Evolutionary conservation across 1,140 invertebrate genomes (phyloP).

Genomic region (Copidosoma floridanum): DNA sequence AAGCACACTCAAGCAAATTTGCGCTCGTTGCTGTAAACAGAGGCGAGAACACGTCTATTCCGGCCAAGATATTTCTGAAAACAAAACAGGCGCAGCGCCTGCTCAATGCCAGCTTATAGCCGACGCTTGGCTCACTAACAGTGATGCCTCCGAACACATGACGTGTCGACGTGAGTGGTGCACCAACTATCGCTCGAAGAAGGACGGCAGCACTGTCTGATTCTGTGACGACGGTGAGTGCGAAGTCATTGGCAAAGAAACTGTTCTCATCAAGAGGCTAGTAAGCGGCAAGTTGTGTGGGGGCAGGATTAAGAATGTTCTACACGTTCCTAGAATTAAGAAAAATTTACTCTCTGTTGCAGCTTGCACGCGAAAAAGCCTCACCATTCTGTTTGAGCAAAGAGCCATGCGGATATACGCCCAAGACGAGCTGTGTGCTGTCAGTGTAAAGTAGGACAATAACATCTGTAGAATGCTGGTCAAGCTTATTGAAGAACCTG

Average conservation of each 20-base stretch:
- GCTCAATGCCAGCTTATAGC: neutral
- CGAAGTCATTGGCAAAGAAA: constrained; percentile 11
- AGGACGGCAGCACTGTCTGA: neutral
- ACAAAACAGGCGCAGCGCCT: neutral
- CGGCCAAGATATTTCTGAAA: neutral
- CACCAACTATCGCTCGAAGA: neutral
- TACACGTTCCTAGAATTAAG: constrained; percentile 8
- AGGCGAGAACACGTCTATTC: neutral
- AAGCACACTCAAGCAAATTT: neutral
- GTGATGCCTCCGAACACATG: constrained; percentile 22
- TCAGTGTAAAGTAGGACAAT: too few relatives aligned
- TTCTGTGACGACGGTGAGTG: constrained; percentile 11
- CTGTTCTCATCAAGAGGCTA: constrained; percentile 12
- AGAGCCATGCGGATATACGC: too few relatives aligned
- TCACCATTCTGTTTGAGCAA: too few relatives aligned
- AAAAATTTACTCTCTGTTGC: constrained; percentile 26
- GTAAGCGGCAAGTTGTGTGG: constrained; percentile 2
- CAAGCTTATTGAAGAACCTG: too few relatives aligned
- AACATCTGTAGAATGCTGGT: too few relatives aligned
- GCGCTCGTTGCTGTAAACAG: neutral
- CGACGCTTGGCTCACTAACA: constrained; percentile 24
- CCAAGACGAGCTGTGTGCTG: too few relatives aligned
- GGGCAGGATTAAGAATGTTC: constrained; percentile 15
- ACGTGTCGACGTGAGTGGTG: constrained; percentile 24
- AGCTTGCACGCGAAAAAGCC: constrained; percentile 2